Evolutionary conservation across 2,113 vertebrate species (phyloP).

Genomic region (Pelobates fuscus): DNA sequence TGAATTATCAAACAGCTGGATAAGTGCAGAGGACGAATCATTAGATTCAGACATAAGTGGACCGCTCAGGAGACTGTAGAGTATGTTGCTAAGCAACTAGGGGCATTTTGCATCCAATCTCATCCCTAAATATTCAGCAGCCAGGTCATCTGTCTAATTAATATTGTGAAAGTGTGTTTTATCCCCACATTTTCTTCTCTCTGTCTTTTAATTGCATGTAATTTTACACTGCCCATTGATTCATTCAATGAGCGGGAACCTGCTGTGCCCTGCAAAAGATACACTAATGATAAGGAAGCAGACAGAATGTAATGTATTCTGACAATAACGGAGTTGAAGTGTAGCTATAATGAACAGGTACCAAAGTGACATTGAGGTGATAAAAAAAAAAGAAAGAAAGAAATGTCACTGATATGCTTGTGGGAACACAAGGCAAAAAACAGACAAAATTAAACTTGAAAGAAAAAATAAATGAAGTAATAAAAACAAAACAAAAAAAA

Average conservation of each 20-base stretch:
- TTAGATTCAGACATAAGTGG: constrained; percentile 58
- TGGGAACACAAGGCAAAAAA: no score
- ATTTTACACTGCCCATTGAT: constrained; percentile 46
- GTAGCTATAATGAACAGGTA: neutral
- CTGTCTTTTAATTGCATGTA: constrained; percentile 42
- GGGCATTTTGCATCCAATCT: constrained; percentile 56
- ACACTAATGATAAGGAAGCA: constrained; percentile 1
- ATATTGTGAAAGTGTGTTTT: constrained; percentile 35
- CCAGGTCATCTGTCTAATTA: constrained; percentile 53
- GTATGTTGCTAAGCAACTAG: constrained; percentile 60
- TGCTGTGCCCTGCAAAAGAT: constrained; percentile 9
- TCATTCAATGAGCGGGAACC: constrained; percentile 13
- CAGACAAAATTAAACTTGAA: no score
- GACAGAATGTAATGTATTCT: neutral
- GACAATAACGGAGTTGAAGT: neutral
- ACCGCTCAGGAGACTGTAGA: constrained; percentile 52
- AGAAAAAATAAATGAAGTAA: no score
- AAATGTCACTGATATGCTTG: no score
- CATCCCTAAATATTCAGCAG: constrained; percentile 49
- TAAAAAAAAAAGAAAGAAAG: neutral
- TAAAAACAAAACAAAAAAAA: no score
- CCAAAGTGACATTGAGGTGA: neutral
- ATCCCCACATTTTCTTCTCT: constrained; percentile 12
- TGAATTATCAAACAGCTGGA: constrained; percentile 62
- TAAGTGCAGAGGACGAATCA: constrained; percentile 56